Evolutionary conservation across 2,888 invertebrate species (phyloP).

Genomic region (Zonitis immaculata): DNA sequence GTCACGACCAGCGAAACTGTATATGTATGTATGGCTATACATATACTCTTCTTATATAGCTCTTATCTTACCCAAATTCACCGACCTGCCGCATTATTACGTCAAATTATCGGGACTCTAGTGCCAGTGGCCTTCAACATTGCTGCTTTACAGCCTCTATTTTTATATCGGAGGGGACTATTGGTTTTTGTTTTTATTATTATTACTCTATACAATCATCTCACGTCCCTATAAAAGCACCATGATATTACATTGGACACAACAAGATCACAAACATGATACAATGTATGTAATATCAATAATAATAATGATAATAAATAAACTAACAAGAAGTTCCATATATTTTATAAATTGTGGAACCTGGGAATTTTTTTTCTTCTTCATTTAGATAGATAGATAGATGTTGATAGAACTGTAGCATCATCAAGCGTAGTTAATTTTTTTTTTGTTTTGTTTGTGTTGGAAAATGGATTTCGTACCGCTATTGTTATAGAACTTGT

Average conservation of each 20-base stretch:
- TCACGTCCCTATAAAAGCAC: constrained; percentile 1
- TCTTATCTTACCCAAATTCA: constrained; percentile 34
- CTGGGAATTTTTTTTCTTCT: neutral
- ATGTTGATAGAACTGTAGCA: neutral
- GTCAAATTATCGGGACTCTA: constrained; percentile 41
- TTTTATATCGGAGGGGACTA: constrained; percentile 21
- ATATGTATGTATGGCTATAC: too few relatives aligned
- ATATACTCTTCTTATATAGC: constrained; percentile 15
- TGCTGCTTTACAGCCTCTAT: constrained; percentile 23
- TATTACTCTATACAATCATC: constrained; percentile 6
- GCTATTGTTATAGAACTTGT: constrained; percentile 5
- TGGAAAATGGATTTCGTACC: constrained; percentile 2
- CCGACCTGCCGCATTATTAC: constrained; percentile 41
- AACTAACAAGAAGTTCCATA: neutral
- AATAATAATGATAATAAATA: neutral
- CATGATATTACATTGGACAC: neutral
- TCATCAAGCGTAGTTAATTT: neutral
- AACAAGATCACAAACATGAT: constrained; percentile 1
- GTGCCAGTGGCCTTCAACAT: constrained; percentile 28
- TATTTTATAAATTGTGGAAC: neutral
- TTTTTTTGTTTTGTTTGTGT: neutral
- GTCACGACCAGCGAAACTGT: constrained; percentile 37
- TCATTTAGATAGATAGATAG: neutral
- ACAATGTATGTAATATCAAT: neutral
- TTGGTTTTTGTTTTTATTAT: constrained; percentile 25